A percentile compares a stretch with the other conserved stretches of the same genome.
phyloP scores from a whole-genome alignment of 1,140 invertebrate species.

The Caenorhabditis tropicalis region DNA sequence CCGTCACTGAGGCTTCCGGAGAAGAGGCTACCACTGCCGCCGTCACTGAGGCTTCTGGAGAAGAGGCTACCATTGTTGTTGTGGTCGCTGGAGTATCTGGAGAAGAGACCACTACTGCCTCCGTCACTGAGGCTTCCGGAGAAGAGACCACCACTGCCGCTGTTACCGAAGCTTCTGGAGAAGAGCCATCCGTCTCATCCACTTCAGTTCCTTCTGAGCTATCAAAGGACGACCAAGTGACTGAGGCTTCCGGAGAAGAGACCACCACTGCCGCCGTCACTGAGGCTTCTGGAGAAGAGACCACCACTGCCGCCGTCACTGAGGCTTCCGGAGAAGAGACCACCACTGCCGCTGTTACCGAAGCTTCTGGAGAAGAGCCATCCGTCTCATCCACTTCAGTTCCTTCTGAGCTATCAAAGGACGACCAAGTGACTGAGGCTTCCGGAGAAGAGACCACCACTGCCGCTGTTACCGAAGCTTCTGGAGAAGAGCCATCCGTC shows the following conservation, averaged over 20 bases:
- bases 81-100: not conserved
- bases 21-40: not conserved
- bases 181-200: not conserved
- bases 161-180: not conserved
- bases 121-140: not conserved
- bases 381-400: not conserved
- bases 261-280: not conserved
- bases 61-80: not conserved
- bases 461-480: too few species aligned
- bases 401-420: too few species aligned
- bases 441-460: too few species aligned
- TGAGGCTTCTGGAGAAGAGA: conserved; percentile 25
- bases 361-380: not conserved
- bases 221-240: not conserved
- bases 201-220: not conserved
- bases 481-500: too few species aligned
- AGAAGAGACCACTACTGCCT: not conserved
- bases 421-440: too few species aligned
- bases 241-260: conserved; percentile 33
- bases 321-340: not conserved
- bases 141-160: not conserved
- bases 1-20: not conserved
- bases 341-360: not conserved
- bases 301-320: not conserved
- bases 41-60: not conserved